Base-by-base conservation (phyloP, 2,888 invertebrate species). In the Macrosiphum euphorbiae region DNA sequence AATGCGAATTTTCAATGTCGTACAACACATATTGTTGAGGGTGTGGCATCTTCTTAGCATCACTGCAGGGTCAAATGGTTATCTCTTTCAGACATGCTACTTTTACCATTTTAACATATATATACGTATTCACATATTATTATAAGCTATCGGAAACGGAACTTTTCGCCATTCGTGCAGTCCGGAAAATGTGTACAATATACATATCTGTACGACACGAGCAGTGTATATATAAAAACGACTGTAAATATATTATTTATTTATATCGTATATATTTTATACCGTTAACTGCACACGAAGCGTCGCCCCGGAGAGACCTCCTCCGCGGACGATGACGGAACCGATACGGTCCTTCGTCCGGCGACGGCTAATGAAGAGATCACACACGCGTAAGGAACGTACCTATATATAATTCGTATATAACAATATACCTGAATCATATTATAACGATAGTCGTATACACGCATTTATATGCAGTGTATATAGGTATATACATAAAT, bases 321-420 rank as follows among this genome's bases (percentile, higher is more conserved):
- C 92, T 20, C 20, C 87, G 88, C 67, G 78, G 86, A 41, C 88
- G 78, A 88, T 78, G 92, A 87, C 92, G 67, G 88, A 41, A 88
- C 67, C 87, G 92, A 92, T 92, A 92, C 61, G 67, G 35, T 67
- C 58, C 11, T 16, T 26, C n/a, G 91, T 86, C 89, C 55, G 41
- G 24, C 52, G 26, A 47, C 88, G 88, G 47, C 93, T 88, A 92
- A 92, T 92, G 92, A 92, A 92, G 92, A 92, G 44, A 92, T 92
- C 92, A 92, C 92, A 92, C 88, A 92, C 67, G 35, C 61, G 11
- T n/a, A 92, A 50, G 84, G 41, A 35, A 90, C 84, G 28, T 41
- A 47, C 47, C 16, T 50, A 50, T 52, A 11, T 52, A 16, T 61
- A n/a, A 61, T 16, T 47, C 35, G 44, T 44, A 41, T 41, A 28